Percentiles rank a stretch among this genome's conserved stretches.
These are phyloP conservation scores for Solea senegalensis DNA, from an alignment of 2,113 vertebrate genomes.

Conservation along the genomic window DNA sequence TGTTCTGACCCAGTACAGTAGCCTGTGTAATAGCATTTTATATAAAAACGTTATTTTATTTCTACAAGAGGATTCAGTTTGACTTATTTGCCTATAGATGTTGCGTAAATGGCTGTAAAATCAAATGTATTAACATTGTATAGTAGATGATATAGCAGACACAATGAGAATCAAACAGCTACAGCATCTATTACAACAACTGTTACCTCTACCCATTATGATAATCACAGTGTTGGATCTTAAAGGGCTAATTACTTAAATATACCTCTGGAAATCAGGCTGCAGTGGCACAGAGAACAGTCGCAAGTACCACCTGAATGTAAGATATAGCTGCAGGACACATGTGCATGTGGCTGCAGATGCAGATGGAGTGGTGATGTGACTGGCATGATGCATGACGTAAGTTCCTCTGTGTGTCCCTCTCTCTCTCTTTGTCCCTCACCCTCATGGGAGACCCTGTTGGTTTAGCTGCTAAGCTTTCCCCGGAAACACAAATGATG, in stretches of 20 bases:
- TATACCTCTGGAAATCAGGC: neutral
- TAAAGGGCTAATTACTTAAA: slow-evolving; percentile 8
- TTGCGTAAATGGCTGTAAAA: too few species aligned
- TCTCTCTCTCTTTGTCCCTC: slow-evolving; percentile 74
- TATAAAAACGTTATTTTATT: too few species aligned
- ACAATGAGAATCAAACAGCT: neutral
- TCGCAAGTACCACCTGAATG: slow-evolving; percentile 25
- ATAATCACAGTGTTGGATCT: slow-evolving; percentile 16
- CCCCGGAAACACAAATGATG: slow-evolving; percentile 76
- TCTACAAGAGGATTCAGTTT: too few species aligned
- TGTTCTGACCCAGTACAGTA: too few species aligned
- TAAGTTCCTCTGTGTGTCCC: slow-evolving; percentile 74
- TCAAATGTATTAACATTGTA: too few species aligned
- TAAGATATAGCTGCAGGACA: slow-evolving; percentile 20
- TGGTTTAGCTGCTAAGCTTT: slow-evolving; percentile 79
- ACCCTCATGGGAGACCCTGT: slow-evolving; percentile 77
- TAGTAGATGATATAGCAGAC: too few species aligned
- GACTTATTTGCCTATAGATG: too few species aligned
- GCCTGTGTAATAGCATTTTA: too few species aligned
- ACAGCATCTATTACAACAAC: neutral
- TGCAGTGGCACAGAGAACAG: neutral
- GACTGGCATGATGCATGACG: slow-evolving; percentile 71
- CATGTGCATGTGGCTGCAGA: slow-evolving; percentile 30
- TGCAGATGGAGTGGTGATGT: slow-evolving; percentile 20
- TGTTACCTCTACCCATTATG: neutral